Conservation (phyloP, 2,888 invertebrate species). For the Alentia gelatinosa region DNA sequence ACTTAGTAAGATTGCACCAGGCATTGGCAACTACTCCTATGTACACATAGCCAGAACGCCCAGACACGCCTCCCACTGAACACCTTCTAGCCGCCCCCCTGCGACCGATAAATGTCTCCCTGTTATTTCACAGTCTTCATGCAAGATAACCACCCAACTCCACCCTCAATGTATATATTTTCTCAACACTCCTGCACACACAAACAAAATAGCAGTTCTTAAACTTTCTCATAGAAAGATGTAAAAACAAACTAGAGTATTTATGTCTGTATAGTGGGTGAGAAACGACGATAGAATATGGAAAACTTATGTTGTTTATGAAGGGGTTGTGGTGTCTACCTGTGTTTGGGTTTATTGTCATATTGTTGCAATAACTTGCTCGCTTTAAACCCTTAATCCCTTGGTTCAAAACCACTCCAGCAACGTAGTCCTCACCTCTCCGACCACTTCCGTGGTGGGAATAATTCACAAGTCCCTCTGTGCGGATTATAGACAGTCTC, state of each 20-base stretch:
- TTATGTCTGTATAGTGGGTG: no score
- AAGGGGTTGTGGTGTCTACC: background rate
- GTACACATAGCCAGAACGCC: background rate
- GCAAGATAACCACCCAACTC: background rate
- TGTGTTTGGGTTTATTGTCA: background rate
- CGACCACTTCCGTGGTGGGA: background rate
- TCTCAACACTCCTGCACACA: no score
- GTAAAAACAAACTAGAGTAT: no score
- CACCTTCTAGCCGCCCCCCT: background rate
- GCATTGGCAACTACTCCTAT: background rate
- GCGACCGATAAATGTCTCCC: background rate
- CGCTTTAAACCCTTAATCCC: background rate
- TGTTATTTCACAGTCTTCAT: background rate
- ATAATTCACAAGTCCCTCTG: background rate
- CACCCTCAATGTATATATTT: background rate
- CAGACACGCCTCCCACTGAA: background rate
- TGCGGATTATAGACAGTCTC: background rate
- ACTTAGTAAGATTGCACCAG: conserved; percentile 30
- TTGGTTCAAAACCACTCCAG: no score
- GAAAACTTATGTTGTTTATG: no score
- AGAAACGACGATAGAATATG: no score
- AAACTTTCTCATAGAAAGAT: no score
- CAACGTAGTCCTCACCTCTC: background rate
- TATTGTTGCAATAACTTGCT: background rate
- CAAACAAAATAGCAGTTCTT: no score